phyloP scores from a whole-genome alignment of 2,113 vertebrate species.

The Myiozetetes cayanensis region DNA sequence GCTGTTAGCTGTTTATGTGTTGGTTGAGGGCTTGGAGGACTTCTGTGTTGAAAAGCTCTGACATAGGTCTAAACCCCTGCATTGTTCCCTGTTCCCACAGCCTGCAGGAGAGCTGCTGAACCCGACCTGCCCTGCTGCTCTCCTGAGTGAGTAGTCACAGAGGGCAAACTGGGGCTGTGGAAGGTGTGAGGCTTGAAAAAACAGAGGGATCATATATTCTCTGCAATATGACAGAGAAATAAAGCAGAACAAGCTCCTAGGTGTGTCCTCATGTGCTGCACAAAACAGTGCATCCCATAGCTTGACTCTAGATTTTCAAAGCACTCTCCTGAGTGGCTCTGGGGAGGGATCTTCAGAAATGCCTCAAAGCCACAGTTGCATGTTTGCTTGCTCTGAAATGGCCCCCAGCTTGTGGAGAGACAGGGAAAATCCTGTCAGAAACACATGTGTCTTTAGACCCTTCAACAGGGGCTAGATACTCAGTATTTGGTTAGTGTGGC shows the following conservation, averaged over 20 bases:
- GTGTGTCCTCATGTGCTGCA: background rate
- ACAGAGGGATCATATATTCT: background rate
- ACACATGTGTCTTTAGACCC: accelerated
- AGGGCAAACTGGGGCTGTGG: background rate
- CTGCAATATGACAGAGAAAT: background rate
- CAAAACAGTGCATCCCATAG: background rate
- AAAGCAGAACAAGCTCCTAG: background rate
- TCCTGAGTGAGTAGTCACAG: background rate
- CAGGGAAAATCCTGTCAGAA: accelerated
- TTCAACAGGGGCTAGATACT: background rate
- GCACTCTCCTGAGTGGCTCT: background rate
- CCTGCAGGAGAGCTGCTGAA: background rate
- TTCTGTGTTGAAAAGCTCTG: background rate
- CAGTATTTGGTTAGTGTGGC: background rate
- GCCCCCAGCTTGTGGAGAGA: background rate
- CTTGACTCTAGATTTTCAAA: background rate
- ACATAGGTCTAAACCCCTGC: background rate
- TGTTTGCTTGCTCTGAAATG: background rate
- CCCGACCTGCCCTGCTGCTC: background rate
- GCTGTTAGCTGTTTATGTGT: background rate
- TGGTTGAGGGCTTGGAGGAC: background rate
- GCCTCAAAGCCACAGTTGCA: background rate
- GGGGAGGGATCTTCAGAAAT: background rate
- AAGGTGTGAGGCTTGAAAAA: background rate
- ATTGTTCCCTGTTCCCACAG: background rate